Evolutionary conservation across 2,113 vertebrate genomes (phyloP).

Genomic region (Cyprinodon tularosa): DNA sequence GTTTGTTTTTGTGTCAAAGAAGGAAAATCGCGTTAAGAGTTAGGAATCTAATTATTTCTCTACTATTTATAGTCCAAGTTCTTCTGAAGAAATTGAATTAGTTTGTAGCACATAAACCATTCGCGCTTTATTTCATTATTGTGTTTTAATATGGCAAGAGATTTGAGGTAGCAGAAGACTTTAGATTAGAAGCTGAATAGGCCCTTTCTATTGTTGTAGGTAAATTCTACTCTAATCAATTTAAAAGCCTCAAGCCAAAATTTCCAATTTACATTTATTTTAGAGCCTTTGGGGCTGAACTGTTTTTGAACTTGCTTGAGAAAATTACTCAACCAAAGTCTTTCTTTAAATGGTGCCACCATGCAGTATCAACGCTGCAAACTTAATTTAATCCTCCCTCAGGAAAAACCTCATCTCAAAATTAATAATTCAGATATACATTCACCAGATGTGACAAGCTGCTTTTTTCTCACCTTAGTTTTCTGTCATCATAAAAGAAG

Average conservation of each 20-base stretch:
- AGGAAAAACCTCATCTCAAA: not conserved
- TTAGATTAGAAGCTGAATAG: not conserved
- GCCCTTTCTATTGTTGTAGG: not conserved
- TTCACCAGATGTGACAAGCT: not conserved
- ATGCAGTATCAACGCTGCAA: not conserved
- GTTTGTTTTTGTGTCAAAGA: not conserved
- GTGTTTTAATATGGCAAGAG: not conserved
- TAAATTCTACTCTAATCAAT: not conserved
- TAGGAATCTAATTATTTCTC: not conserved
- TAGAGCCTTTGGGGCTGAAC: not conserved
- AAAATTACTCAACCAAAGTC: not conserved
- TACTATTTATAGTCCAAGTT: not conserved
- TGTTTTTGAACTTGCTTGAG: conserved; percentile 4
- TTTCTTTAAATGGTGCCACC: not conserved
- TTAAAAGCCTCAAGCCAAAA: not conserved
- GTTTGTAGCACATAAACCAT: not conserved
- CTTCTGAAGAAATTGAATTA: not conserved
- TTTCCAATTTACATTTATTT: not conserved
- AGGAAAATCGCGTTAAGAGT: not conserved
- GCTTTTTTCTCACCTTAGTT: not conserved
- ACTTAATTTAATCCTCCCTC: not conserved
- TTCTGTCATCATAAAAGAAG: not conserved
- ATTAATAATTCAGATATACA: not conserved
- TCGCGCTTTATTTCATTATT: not conserved
- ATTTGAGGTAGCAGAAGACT: not conserved